Conservation (phyloP, 2,888 invertebrate species). For the Drosophila vallismaia region DNA sequence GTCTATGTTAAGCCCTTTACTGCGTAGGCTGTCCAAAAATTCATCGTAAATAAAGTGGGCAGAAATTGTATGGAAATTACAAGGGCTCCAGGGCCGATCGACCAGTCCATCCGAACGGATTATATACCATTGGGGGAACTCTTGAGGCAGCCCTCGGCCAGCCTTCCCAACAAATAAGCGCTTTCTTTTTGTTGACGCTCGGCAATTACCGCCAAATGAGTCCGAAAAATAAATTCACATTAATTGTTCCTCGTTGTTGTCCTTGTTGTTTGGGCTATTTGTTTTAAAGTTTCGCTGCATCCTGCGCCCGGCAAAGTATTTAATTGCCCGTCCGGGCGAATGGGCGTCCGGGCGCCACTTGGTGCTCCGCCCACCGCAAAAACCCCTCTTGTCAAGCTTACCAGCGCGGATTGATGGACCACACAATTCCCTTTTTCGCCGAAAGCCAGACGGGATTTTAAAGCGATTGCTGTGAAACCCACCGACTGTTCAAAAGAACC, state of each 20-base stretch:
- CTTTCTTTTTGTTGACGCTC: constrained; percentile 41
- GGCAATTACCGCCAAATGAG: constrained; percentile 75
- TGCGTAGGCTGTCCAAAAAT: constrained; percentile 65
- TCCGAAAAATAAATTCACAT: constrained; percentile 71
- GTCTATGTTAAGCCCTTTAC: constrained; percentile 60
- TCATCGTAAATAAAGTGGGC: constrained; percentile 67
- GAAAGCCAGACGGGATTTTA: neutral
- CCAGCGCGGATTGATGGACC: constrained; percentile 21
- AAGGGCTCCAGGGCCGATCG: constrained; percentile 31
- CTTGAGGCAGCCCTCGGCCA: neutral
- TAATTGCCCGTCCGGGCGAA: constrained; percentile 59
- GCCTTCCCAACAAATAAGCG: constrained; percentile 16
- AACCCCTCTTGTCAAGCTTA: constrained; percentile 8
- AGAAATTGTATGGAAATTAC: constrained; percentile 62
- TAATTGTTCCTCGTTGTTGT: constrained; percentile 65
- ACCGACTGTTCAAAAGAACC: neutral
- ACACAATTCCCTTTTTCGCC: constrained; percentile 11
- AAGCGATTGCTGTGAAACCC: neutral
- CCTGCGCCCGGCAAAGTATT: constrained; percentile 40
- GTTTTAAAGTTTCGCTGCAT: constrained; percentile 61
- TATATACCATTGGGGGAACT: neutral
- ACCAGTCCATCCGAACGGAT: constrained; percentile 25
- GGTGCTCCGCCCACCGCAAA: constrained; percentile 16
- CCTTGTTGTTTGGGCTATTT: constrained; percentile 56
- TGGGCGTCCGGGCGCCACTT: constrained; percentile 43